These are phyloP conservation scores for Vandiemenella viatica DNA, from an alignment of 2,888 invertebrate species.

Conservation along the genomic window DNA sequence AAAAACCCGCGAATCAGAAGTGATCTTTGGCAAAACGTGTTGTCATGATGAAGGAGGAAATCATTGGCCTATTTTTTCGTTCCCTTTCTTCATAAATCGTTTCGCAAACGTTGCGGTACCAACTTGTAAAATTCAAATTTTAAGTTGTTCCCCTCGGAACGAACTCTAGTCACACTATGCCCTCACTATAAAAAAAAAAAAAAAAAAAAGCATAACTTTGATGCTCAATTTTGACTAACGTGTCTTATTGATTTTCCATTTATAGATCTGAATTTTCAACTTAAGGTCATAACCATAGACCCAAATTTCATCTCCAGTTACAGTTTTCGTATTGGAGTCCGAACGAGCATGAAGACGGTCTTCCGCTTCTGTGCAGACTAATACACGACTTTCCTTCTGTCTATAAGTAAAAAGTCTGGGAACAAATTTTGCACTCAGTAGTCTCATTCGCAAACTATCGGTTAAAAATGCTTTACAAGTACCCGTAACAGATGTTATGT, in stretches of 20 bases:
- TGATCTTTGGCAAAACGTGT: slow-evolving; percentile 7
- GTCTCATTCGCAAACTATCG: neutral
- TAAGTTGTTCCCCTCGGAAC: slow-evolving; percentile 15
- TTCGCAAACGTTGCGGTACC: slow-evolving; percentile 6
- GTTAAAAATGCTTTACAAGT: neutral
- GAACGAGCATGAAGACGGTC: neutral
- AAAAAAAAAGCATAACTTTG: neutral
- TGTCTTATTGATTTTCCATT: neutral
- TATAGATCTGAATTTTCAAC: neutral
- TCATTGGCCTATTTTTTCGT: neutral
- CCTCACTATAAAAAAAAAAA: slow-evolving; percentile 1
- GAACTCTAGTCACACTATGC: slow-evolving; percentile 15
- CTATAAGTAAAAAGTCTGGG: neutral
- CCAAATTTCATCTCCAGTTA: neutral
- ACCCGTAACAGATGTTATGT: neutral
- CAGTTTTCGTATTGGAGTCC: neutral
- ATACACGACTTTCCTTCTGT: neutral
- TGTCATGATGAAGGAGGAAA: slow-evolving; percentile 7
- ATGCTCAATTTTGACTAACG: neutral
- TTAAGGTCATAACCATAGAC: neutral
- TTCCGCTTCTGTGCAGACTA: neutral
- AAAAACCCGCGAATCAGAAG: slow-evolving; percentile 10
- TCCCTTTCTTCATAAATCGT: neutral
- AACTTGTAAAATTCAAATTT: slow-evolving; percentile 9
- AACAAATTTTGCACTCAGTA: neutral